Percentiles rank a stretch among this genome's conserved stretches.
phyloP scores from a whole-genome alignment of 2,113 vertebrate genomes.

The Vimba vimba region DNA sequence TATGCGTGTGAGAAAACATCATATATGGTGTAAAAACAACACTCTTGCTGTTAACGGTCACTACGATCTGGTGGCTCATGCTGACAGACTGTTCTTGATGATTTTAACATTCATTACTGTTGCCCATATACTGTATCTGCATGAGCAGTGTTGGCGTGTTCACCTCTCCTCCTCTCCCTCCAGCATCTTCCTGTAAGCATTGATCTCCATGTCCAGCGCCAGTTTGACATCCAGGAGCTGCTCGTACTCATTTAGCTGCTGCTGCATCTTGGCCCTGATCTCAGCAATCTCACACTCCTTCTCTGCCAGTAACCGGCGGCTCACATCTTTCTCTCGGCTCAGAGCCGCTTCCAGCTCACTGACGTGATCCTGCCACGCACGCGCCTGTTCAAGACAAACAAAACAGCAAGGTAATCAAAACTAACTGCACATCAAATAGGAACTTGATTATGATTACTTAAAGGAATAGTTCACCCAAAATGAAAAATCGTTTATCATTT shows the following conservation, averaged over 20 bases:
- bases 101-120: neutral
- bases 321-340: constrained; percentile 79
- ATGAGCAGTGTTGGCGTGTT: neutral
- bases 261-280: constrained; percentile 82
- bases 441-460: too few relatives aligned
- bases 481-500: too few relatives aligned
- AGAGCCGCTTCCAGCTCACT: constrained; percentile 82
- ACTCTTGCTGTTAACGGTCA: too few relatives aligned
- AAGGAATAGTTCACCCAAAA: too few relatives aligned
- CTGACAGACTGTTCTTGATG: too few relatives aligned
- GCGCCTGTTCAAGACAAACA: constrained; percentile 69
- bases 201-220: constrained; percentile 93
- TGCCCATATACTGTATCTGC: neutral
- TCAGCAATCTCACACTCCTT: constrained; percentile 83
- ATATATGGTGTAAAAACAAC: too few relatives aligned
- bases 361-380: constrained; percentile 82
- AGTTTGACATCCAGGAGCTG: constrained; percentile 91
- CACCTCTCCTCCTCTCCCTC: constrained; percentile 93
- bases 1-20: too few relatives aligned
- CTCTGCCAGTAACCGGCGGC: constrained; percentile 73
- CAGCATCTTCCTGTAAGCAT: constrained; percentile 87
- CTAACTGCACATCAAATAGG: too few relatives aligned
- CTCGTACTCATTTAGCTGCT: constrained; percentile 85
- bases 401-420: neutral
- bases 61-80: too few relatives aligned